Base-by-base conservation (phyloP, 1,140 invertebrate genomes). In the Cephus cinctus region DNA sequence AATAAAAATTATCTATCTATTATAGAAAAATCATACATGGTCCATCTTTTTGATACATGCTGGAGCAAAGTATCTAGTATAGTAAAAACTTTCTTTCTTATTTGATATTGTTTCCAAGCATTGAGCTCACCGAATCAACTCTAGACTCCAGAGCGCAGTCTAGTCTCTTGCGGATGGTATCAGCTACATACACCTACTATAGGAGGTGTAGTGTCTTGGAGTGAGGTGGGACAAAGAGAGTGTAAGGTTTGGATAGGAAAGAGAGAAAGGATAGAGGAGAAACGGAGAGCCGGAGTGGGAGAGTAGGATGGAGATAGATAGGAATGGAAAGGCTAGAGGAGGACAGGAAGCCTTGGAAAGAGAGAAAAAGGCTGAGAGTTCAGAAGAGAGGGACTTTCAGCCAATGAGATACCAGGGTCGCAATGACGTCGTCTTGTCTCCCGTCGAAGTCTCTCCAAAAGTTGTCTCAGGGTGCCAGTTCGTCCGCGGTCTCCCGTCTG, bases 401-500 rank as follows among this genome's bases (percentile, higher is more conserved):
- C 67, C 65, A 69, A 69, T 69, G 56, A 58, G 54, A 61, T 41
- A 51, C 45, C 67, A 50, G 55, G 50, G 42, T 36, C 44, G 45
- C 41, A 54, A 54, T 67, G 64, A 67, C 67, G 65, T 67, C 49
- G 63, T 47, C 51, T 50, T 57, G 57, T 65, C 62, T 59, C 65
- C 61, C 59, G 47, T 61, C 50, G 25, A 53, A 67, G 58, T 67
- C 66, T 60, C 65, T 59, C 63, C 47, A 65, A 69, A 67, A 67
- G 57, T 61, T 57, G 59, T 57, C 48, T 45, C 58, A 44, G 48
- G 59, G 56, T 61, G 57, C 56, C 63, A 73, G 71, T 73, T 68
- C 65, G 71, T 72, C 64, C 71, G 65, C 65, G 69, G 69, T 69
- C 68, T 73, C 60, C 65, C 66, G 63, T 38, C 56, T 70, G 68